Conservation (phyloP, 2,113 vertebrate genomes). For the Pampusana beccarii region DNA sequence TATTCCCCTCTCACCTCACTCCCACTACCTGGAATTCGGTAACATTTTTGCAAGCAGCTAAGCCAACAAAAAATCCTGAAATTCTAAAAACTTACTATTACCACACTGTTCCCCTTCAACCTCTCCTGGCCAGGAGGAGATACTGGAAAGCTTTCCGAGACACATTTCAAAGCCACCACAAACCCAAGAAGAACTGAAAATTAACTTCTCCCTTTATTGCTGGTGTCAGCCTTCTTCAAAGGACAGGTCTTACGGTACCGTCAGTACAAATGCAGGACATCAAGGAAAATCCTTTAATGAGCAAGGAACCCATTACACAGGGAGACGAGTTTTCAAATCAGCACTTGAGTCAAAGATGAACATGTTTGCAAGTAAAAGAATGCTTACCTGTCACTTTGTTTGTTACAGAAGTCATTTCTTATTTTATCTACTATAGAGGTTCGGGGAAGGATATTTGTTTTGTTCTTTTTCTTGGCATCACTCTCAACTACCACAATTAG, state of each 20-base stretch:
- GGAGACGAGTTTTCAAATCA: neutral
- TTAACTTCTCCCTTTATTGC: neutral
- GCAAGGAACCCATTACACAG: neutral
- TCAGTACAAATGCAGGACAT: neutral
- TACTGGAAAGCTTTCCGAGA: neutral
- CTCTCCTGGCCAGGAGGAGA: neutral
- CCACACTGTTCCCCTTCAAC: neutral
- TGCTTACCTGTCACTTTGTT: constrained; percentile 94
- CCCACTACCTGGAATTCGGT: neutral
- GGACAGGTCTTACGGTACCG: neutral
- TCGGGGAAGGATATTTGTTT: constrained; percentile 95
- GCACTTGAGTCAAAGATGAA: neutral
- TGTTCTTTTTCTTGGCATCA: constrained; percentile 97
- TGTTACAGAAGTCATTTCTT: constrained; percentile 98
- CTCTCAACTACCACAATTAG: constrained; percentile 95
- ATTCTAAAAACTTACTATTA: neutral
- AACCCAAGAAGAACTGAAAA: neutral
- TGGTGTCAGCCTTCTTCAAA: neutral
- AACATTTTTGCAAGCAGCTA: neutral
- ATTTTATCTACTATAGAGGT: constrained; percentile 98
- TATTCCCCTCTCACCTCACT: neutral
- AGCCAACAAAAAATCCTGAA: neutral
- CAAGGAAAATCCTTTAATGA: neutral
- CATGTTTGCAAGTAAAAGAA: neutral
- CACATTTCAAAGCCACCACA: neutral